A percentile compares a stretch with the other conserved stretches of the same genome.
Evolutionary conservation across 2,113 vertebrate species (phyloP).

Genomic region (Nematolebias whitei): DNA sequence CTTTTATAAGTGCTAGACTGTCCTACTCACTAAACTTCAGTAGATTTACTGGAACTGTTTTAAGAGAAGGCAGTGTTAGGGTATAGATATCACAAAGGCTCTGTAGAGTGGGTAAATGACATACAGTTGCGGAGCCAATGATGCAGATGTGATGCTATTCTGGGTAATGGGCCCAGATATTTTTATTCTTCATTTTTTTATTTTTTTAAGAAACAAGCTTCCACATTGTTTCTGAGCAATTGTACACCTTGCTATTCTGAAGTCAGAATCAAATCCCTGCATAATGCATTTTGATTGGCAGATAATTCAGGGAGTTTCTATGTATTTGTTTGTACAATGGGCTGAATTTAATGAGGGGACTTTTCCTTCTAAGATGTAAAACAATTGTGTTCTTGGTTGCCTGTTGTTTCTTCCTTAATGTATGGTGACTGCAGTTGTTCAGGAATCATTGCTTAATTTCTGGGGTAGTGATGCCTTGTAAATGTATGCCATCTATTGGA

Average conservation of each 20-base stretch:
- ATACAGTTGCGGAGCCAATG: conserved; percentile 12
- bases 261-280: conserved; percentile 19
- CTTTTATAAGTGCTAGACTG: conserved; percentile 45
- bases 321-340: conserved; percentile 41
- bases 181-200: too few species aligned
- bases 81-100: conserved; percentile 33
- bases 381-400: not conserved
- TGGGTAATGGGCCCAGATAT: conserved; percentile 15
- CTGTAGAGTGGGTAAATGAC: conserved; percentile 26
- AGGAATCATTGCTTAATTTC: conserved; percentile 39
- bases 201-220: not conserved
- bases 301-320: conserved; percentile 22
- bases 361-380: conserved; percentile 3
- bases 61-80: conserved; percentile 20
- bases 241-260: conserved; percentile 33
- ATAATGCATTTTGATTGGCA: conserved; percentile 26
- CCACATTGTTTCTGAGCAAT: conserved; percentile 32
- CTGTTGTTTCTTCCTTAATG: conserved; percentile 43
- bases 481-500: conserved; percentile 84
- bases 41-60: conserved; percentile 60
- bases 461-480: conserved; percentile 55
- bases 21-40: conserved; percentile 57
- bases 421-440: conserved; percentile 40
- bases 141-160: conserved; percentile 36
- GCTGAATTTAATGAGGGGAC: conserved; percentile 21